Base-by-base conservation (phyloP, 2,888 invertebrate genomes). In the Petrophora chlorosata region DNA sequence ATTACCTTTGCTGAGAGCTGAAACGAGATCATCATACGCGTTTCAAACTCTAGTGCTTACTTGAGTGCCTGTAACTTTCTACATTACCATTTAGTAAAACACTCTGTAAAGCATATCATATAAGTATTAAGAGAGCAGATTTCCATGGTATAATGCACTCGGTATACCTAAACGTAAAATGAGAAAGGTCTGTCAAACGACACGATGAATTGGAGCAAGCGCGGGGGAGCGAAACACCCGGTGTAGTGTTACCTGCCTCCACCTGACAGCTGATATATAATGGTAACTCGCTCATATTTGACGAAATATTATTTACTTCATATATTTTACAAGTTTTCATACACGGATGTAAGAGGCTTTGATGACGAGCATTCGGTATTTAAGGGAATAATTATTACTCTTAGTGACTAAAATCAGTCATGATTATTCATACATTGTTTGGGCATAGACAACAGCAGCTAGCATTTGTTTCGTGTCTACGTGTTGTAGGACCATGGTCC, bases 131-230 rank as follows among this genome's bases (percentile, higher is more conserved):
- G 15, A 49, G 15, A 48, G 54, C 41, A 53, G 39, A 55, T 65
- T 64, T 68, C 42, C 57, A 59, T 63, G 46, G 49, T 61, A 52
- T 59, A 47, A 56, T 54, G 53, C 60, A 64, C 61, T 63, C 53
- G 33, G 56, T 63, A 65, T 63, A 67, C 50, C 52, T 61, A 59
- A 35, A 65, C 56, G 85, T 86, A 87, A 88, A 83, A 81, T 82
- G 85, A 88, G 88, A 88, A 87, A 87, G 85, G 83, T 79, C 73
- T 87, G 87, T 82, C 85, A 85, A 82, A 79, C 76, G 83, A 85
- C 82, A 84, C 82, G 80, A 73, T 70, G 82, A 88, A 85, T 78
- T 83, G 80, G 86, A 84, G 80, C 85, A 75, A 76, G 72, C 73
- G 76, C 83, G 81, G 73, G 79, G 76, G 74, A 87, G 83, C 86